A percentile compares a stretch with the other conserved stretches of the same genome.
phyloP scores from a whole-genome alignment of 1,140 invertebrate species.

The Agrilus planipennis region DNA sequence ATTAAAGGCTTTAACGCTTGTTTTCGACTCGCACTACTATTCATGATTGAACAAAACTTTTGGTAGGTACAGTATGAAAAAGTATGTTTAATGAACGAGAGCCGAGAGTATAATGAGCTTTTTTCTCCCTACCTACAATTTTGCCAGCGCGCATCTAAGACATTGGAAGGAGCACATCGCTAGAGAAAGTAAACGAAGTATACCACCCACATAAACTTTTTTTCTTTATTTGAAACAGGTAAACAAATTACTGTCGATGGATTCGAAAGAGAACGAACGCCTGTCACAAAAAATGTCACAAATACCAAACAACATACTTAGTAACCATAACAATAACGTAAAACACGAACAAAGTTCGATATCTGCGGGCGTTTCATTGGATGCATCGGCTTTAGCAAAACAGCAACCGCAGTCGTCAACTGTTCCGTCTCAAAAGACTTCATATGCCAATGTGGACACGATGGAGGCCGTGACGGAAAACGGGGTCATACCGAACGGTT shows the following conservation, averaged over 20 bases:
- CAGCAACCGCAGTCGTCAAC: no score
- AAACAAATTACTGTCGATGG: background rate
- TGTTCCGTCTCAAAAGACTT: slow-evolving; percentile 18
- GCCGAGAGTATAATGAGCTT: no score
- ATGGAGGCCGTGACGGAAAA: slow-evolving; percentile 22
- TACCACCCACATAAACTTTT: background rate
- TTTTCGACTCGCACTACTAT: no score
- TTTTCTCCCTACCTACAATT: background rate
- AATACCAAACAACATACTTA: slow-evolving; percentile 25
- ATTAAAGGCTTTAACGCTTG: no score
- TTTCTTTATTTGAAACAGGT: background rate
- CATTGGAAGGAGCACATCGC: no score
- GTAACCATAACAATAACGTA: slow-evolving; percentile 31
- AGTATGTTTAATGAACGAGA: no score
- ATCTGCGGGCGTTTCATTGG: slow-evolving; percentile 29
- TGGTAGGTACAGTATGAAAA: no score
- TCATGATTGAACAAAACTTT: no score
- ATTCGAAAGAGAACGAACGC: slow-evolving; percentile 16
- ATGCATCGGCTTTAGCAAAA: slow-evolving; percentile 27
- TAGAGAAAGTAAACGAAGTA: no score
- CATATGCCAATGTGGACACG: slow-evolving; percentile 25
- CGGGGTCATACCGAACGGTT: slow-evolving; percentile 25
- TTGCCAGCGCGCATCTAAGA: no score
- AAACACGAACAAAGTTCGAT: slow-evolving; percentile 16
- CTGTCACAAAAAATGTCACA: slow-evolving; percentile 13